A percentile compares a stretch with the other conserved stretches of the same genome.
Conservation (phyloP, 1,140 invertebrate species). For the Lamellibrachia luymesi region DNA sequence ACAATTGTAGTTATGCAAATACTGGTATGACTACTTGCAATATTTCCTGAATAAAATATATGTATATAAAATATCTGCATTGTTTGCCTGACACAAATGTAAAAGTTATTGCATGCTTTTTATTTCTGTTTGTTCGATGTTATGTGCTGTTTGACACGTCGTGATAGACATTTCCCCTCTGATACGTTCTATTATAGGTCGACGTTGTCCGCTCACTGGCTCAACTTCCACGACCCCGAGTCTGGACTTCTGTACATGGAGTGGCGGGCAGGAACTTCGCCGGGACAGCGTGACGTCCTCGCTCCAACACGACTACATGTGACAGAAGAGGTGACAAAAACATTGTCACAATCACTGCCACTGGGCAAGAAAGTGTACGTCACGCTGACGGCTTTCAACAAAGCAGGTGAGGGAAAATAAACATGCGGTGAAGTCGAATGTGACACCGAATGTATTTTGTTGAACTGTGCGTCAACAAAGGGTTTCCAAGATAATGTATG, state of each 20-base stretch:
- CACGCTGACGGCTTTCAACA: constrained; percentile 2
- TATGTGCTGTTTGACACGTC: too few relatives aligned
- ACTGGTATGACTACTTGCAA: background rate
- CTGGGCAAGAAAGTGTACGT: constrained; percentile 6
- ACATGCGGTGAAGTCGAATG: too few relatives aligned
- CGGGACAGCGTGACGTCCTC: background rate
- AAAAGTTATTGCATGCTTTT: background rate
- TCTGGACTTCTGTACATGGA: background rate
- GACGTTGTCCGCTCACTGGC: background rate
- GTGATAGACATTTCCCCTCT: too few relatives aligned
- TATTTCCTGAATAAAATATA: background rate
- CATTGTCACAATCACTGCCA: constrained; percentile 4
- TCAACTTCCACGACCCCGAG: constrained; percentile 7
- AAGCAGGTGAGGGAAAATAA: background rate
- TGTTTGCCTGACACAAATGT: background rate
- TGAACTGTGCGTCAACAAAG: too few relatives aligned
- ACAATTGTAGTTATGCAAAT: background rate
- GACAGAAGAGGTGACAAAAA: background rate
- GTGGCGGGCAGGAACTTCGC: background rate
- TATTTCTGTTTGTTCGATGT: background rate
- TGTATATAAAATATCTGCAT: background rate
- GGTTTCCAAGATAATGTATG: too few relatives aligned
- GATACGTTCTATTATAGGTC: background rate
- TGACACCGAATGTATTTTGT: too few relatives aligned
- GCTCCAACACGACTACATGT: background rate